Percentiles rank a stretch among this genome's conserved stretches.
These are phyloP conservation scores for Cliona cf. orientalis DNA, from an alignment of 37 sponge, comb jelly and placozoan species.

Conservation along the genomic window DNA sequence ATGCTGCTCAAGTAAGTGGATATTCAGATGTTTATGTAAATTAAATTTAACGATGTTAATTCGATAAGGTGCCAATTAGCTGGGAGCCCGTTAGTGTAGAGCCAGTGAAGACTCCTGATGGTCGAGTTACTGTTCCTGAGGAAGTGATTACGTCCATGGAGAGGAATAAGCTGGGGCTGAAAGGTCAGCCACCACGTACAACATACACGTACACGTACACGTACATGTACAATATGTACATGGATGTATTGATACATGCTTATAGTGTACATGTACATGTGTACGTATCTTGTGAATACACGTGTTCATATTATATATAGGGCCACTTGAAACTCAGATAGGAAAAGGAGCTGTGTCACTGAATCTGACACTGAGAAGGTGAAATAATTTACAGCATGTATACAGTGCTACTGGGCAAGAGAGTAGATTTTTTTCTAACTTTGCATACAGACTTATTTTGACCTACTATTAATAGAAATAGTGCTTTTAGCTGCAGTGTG, in stretches of 20 bases:
- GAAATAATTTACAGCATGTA: background rate
- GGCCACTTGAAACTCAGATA: conserved; percentile 96
- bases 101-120: conserved; percentile 79
- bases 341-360: conserved; percentile 98
- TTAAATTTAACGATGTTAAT: background rate
- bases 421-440: no score
- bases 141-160: conserved; percentile 90
- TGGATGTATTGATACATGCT: background rate
- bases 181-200: conserved; percentile 66
- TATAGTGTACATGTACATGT: background rate
- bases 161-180: conserved; percentile 96
- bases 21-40: background rate
- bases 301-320: no score
- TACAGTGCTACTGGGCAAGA: no score
- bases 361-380: conserved; percentile 95
- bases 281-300: no score
- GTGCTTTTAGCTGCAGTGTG: no score
- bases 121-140: conserved; percentile 84
- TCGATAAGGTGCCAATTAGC: conserved; percentile 74
- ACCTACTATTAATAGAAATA: no score
- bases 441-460: no score
- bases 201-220: background rate
- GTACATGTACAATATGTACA: no score
- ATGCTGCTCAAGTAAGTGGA: conserved; percentile 78
- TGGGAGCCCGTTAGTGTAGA: conserved; percentile 94